A percentile compares a stretch with the other conserved stretches of the same genome.
Conservation (phyloP, 2,797 vertebrate species). For the Florisuga fusca region DNA sequence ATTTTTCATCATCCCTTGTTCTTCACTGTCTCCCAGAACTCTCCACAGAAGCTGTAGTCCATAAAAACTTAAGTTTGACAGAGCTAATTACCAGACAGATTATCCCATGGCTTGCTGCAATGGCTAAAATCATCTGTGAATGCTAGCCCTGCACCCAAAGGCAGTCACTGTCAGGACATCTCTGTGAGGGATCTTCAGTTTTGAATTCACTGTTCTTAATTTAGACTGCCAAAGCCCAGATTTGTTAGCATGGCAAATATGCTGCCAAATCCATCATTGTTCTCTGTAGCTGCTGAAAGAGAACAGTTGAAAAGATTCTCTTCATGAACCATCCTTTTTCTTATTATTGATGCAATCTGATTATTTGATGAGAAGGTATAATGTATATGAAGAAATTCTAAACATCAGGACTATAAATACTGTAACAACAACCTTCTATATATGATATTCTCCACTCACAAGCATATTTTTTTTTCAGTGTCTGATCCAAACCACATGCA, state of each 20-base stretch:
- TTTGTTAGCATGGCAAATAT: neutral
- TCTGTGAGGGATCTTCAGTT: neutral
- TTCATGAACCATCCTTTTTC: neutral
- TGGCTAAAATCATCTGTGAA: neutral
- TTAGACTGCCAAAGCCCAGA: neutral
- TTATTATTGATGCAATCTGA: neutral
- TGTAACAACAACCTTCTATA: neutral
- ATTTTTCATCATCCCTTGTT: neutral
- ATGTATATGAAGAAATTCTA: neutral
- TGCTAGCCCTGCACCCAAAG: neutral
- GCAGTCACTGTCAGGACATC: neutral
- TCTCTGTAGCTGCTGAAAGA: neutral
- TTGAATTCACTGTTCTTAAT: neutral
- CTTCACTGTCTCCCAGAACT: neutral
- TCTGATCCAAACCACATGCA: slow-evolving; percentile 6
- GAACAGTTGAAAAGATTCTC: neutral
- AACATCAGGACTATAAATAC: neutral
- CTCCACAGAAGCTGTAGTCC: neutral
- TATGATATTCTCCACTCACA: neutral
- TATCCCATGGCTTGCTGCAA: neutral
- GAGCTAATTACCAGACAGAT: neutral
- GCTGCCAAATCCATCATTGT: neutral
- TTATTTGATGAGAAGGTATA: neutral
- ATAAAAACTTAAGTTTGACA: neutral
- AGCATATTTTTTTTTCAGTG: neutral